These are phyloP conservation scores for Apodemia hepburni DNA, from an alignment of 2,888 invertebrate genomes.

Conservation along the genomic window DNA sequence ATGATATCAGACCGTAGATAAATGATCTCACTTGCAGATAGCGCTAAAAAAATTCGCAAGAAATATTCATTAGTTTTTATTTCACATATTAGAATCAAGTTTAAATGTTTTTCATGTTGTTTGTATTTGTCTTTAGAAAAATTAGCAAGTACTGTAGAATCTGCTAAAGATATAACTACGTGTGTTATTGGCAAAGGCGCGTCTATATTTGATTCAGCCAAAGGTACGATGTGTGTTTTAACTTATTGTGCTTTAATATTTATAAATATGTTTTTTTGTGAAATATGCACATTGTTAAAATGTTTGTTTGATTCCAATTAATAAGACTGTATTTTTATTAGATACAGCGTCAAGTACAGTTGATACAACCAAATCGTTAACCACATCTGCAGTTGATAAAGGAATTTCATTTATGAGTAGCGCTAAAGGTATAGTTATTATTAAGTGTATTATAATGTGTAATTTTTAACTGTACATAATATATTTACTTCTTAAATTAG, in stretches of 20 bases:
- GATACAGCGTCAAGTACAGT: constrained; percentile 50
- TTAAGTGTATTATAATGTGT: background rate
- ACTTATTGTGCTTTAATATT: background rate
- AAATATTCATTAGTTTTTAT: background rate
- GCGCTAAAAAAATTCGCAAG: constrained; percentile 31
- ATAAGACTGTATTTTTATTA: constrained; percentile 25
- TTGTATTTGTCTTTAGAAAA: constrained; percentile 45
- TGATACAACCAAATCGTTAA: constrained; percentile 49
- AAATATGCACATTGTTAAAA: constrained; percentile 9
- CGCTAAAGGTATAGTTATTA: constrained; percentile 43
- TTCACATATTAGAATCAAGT: background rate
- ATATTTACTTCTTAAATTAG: background rate
- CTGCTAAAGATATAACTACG: constrained; percentile 46
- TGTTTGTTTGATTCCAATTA: background rate
- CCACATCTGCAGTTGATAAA: constrained; percentile 47
- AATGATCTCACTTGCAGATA: constrained; percentile 39
- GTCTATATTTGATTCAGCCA: constrained; percentile 25
- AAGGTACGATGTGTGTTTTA: constrained; percentile 21
- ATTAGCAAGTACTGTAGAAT: constrained; percentile 48
- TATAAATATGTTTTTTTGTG: background rate
- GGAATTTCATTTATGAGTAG: constrained; percentile 44
- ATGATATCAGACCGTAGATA: constrained; percentile 62
- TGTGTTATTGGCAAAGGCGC: constrained; percentile 46
- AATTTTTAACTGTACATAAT: background rate
- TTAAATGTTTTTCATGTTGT: constrained; percentile 19